Evolutionary conservation across 2,113 vertebrate genomes (phyloP).

Genomic region (Grantiella picta): DNA sequence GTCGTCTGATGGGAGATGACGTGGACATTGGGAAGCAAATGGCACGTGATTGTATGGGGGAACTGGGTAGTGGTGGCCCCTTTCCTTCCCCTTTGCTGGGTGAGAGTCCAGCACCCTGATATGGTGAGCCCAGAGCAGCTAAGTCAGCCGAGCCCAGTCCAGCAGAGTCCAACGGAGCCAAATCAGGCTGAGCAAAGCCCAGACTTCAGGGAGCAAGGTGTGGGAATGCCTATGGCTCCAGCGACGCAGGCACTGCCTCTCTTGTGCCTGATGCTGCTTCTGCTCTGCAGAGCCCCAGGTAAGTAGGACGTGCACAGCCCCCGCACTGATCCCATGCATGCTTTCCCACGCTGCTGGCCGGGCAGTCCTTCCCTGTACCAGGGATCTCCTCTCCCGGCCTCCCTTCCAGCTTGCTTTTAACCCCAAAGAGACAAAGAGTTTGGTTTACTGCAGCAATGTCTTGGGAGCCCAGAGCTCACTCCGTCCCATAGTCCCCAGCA

Average conservation of each 20-base stretch:
- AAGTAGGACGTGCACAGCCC: background rate
- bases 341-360: accelerated
- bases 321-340: accelerated
- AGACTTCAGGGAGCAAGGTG: accelerated
- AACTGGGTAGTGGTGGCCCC: background rate
- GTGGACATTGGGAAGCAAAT: background rate
- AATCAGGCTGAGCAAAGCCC: background rate
- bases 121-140: background rate
- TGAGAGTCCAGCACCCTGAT: too few relatives aligned
- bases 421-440: background rate
- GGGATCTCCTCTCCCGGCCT: background rate
- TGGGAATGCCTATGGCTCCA: background rate
- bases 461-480: accelerated
- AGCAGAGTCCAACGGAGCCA: accelerated
- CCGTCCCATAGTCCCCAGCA: accelerated
- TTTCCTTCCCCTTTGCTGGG: background rate
- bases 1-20: accelerated
- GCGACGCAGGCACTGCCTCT: accelerated
- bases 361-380: background rate
- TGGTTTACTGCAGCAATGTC: accelerated
- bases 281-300: background rate
- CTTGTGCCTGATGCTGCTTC: background rate
- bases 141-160: background rate
- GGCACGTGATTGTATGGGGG: accelerated
- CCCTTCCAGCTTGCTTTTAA: background rate